Evolutionary conservation across 2,113 vertebrate genomes (phyloP), one percentile per base, ranked within the genome.

Genomic region (Rhizomys pruinosus): DNA sequence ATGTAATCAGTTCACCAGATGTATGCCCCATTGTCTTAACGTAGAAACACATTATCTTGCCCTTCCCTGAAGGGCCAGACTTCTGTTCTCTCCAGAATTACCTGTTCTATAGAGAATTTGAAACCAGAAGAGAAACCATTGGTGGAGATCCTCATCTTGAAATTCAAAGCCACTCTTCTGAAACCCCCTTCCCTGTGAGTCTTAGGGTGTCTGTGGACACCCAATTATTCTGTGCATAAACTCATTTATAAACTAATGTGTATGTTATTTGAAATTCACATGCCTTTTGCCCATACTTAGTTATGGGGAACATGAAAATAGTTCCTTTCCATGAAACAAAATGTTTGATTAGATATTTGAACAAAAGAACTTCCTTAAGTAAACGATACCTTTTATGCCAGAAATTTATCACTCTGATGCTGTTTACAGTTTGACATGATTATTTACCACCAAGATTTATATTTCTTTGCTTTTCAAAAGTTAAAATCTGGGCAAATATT

Each of bases 401-500:
- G 37, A 27, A 69, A 87, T 84, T 82, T 86, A n/a, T 52, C 16
- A 34, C 11, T 37, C 3, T 69, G 37, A n/a, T 93, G 79, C 66
- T 19, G 77, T 81, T 61, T 92, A 71, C 0, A 79, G 17, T 15
- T 91, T 90, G 61, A 22, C 20, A 47, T 93, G 47, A 76, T 4
- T 89, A 59, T 81, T 97, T 96, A 39, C 34, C 74, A 69, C 92
- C 81, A 81, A 44, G 66, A n/a, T 93, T 89, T 77, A 11, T 93
- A 92, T 96, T 97, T 97, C 94, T 97, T 64, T 96, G 66, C 87
- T 92, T 97, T 95, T 96, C 84, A 39, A 69, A 85, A 97, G 97
- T 96, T 95, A 89, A 98, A 97, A 97, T 96, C 80, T 94, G 44
- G 37, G 37, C 47, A 87, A 91, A 80, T 97, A 88, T 68, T 97